Evolutionary conservation across 2,888 invertebrate genomes (phyloP).

Genomic region (Temnothorax rugatulus): DNA sequence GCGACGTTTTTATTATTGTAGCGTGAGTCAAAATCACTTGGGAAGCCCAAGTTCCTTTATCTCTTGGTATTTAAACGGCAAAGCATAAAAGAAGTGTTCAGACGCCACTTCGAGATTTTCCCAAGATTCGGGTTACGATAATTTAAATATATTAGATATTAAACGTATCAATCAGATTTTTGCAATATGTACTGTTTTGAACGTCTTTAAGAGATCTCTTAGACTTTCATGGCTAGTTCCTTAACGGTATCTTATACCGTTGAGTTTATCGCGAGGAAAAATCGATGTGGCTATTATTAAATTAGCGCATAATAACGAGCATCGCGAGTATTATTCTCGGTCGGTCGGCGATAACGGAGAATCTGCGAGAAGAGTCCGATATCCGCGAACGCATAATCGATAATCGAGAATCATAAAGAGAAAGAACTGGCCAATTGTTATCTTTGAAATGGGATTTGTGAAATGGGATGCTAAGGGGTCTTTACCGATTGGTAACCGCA

Average conservation of each 20-base stretch:
- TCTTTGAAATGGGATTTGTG: not conserved
- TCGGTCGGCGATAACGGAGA: slow-evolving; percentile 3
- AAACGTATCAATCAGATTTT: not conserved
- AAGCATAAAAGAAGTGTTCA: not conserved
- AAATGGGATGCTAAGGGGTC: not conserved
- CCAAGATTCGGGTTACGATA: not conserved
- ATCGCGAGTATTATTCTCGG: slow-evolving; percentile 1
- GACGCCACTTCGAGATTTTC: not conserved
- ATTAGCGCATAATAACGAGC: not conserved
- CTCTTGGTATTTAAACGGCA: not conserved
- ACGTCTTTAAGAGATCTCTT: not conserved
- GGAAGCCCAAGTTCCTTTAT: not conserved
- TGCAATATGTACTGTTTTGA: not conserved
- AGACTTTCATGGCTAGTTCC: not conserved
- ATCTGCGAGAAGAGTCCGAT: not conserved
- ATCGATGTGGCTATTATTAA: slow-evolving; percentile 31
- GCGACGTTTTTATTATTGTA: too few species aligned
- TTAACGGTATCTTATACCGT: not conserved
- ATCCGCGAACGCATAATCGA: not conserved
- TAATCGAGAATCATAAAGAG: not conserved
- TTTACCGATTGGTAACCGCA: slow-evolving; percentile 62
- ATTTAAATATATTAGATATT: not conserved
- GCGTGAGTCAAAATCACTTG: not conserved
- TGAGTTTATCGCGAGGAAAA: slow-evolving; percentile 20
- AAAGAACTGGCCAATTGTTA: not conserved